Evolutionary conservation across 1,140 invertebrate genomes (phyloP).

Genomic region (Pogonus chalceus): DNA sequence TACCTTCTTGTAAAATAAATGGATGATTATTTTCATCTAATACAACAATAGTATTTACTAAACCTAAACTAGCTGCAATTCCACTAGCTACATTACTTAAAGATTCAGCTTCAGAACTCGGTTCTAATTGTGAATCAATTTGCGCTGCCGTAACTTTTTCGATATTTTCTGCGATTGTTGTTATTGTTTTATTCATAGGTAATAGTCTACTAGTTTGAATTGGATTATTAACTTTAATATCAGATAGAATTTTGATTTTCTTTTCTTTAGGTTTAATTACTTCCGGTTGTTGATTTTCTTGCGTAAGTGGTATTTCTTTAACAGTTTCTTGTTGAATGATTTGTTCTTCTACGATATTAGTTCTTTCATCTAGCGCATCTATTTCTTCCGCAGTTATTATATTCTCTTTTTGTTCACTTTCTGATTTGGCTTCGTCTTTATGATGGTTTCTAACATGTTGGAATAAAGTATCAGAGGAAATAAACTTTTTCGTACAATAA

Average conservation of each 20-base stretch:
- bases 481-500: slow-evolving; percentile 55
- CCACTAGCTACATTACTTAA: slow-evolving; percentile 43
- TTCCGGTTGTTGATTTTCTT: too few relatives aligned
- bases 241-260: slow-evolving; percentile 42
- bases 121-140: slow-evolving; percentile 25
- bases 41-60: slow-evolving; percentile 45
- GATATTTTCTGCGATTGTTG: neutral
- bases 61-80: slow-evolving; percentile 45
- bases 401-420: too few relatives aligned
- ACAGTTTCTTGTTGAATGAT: neutral
- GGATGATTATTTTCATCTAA: slow-evolving; percentile 45
- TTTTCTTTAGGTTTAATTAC: slow-evolving; percentile 19
- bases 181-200: neutral
- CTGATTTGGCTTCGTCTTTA: slow-evolving; percentile 44
- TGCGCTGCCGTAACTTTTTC: neutral
- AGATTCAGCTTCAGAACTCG: slow-evolving; percentile 43
- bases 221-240: slow-evolving; percentile 32
- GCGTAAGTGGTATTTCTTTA: neutral
- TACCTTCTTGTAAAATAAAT: slow-evolving; percentile 26
- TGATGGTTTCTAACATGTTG: slow-evolving; percentile 54
- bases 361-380: slow-evolving; percentile 40
- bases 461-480: slow-evolving; percentile 52
- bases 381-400: slow-evolving; percentile 46
- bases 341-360: neutral
- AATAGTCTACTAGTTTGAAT: neutral